Evolutionary conservation across 2,888 invertebrate genomes (phyloP), one percentile per base, ranked within the genome.

Genomic region (Brenthis ino): DNA sequence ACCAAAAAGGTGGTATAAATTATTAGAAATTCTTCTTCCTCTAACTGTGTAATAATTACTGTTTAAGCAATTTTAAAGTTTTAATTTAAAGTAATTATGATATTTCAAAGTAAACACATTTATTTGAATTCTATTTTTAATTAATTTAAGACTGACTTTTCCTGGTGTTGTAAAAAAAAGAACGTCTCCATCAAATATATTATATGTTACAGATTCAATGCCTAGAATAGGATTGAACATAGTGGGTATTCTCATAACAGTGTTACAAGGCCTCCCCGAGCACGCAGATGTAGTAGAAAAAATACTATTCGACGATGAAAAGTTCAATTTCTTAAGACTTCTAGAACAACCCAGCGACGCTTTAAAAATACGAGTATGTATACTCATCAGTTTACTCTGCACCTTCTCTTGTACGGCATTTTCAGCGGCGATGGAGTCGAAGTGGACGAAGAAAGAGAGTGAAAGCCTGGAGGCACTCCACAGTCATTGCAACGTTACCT

Each of bases 201-300:
- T 51, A 54, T 71, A 73, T 70, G 11, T 67, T 86, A 12, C 86
- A 94, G 94, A 91, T 81, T 84, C 93, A 60, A 91, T 94, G 76
- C 87, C 94, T 1, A 93, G 96, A 16, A 93, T 97, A 50, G 95
- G 95, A 0, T 89, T 95, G 28, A 96, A 96, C 81, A 90, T 96
- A 12, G 83, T 97, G 37, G 96, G 96, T 0, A 93, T 97, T 47
- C 89, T 97, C 11, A 96, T 95, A 64, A 95, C 96, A 13, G 94
- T 97, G 4, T 85, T 97, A 16, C 94, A 96, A 75, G 95, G 95
- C 70, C 86, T 95, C 20, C 96, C 97, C 0, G 96, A 96, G 79
- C 96, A 97, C 80, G 95, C 95, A 0, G 95, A 95, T 69, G 91
- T 97, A 0, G 95, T 97, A 0, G 96, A 96, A 80, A 95, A 94